phyloP scores from a whole-genome alignment of 2,888 invertebrate species.

The Protonemura montana region DNA sequence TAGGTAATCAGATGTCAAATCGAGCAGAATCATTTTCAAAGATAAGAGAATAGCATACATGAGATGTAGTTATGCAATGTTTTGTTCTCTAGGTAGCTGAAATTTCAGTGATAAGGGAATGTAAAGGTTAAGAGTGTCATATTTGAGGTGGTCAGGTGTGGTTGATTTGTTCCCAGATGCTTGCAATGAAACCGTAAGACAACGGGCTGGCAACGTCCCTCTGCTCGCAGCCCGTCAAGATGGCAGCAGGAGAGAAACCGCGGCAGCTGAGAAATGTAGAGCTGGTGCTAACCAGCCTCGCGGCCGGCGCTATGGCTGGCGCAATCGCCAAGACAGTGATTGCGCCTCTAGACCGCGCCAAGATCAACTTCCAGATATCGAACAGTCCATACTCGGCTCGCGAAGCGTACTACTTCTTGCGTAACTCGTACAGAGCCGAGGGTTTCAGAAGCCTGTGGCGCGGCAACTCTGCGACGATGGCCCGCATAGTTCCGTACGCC shows the following conservation, averaged over 20 bases:
- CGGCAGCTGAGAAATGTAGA: constrained; percentile 62
- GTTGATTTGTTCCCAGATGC: neutral
- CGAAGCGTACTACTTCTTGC: constrained; percentile 75
- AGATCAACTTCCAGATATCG: constrained; percentile 87
- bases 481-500: constrained; percentile 94
- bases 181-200: neutral
- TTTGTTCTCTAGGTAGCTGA: neutral
- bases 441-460: constrained; percentile 91
- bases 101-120: neutral
- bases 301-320: constrained; percentile 93
- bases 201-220: neutral
- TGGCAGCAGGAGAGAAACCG: neutral
- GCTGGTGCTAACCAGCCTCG: constrained; percentile 80
- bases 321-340: constrained; percentile 95
- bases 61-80: neutral
- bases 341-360: constrained; percentile 96
- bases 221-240: neutral
- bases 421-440: constrained; percentile 73
- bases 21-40: neutral
- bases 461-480: constrained; percentile 99
- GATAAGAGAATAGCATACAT: neutral
- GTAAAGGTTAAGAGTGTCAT: neutral
- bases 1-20: neutral
- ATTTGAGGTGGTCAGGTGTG: neutral
- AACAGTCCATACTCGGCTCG: constrained; percentile 75